Conservation (phyloP, 2,797 vertebrate species). For the Melanotaenia pygmaea region DNA sequence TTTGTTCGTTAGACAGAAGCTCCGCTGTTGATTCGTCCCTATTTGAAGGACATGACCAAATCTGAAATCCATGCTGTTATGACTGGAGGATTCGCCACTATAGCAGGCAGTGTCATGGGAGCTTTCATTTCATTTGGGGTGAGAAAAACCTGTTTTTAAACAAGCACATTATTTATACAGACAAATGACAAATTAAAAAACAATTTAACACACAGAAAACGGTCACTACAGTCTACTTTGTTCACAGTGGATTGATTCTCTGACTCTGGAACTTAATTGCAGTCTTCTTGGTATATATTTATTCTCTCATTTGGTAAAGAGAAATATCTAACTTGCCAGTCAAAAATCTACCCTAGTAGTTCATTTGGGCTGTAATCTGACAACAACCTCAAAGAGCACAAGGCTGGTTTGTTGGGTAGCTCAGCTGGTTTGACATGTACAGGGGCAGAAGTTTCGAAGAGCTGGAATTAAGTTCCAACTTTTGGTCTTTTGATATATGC, state of each 20-base stretch:
- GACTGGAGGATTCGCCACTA: conserved; percentile 94
- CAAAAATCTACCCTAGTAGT: too few relatives aligned
- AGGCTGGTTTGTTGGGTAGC: too few relatives aligned
- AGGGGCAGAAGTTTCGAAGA: too few relatives aligned
- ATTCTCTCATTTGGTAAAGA: too few relatives aligned
- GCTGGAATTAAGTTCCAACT: too few relatives aligned
- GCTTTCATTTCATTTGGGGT: conserved; percentile 97
- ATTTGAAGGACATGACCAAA: conserved; percentile 92
- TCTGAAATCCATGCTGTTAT: conserved; percentile 96
- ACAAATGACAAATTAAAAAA: neutral
- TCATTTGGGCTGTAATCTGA: too few relatives aligned
- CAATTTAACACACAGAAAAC: neutral
- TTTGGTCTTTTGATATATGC: too few relatives aligned
- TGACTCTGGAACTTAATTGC: neutral
- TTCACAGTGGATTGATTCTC: neutral
- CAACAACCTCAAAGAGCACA: too few relatives aligned
- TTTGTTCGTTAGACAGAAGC: conserved; percentile 87
- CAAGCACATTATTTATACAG: neutral
- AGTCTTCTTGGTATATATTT: too few relatives aligned
- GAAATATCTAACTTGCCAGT: too few relatives aligned
- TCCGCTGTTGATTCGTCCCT: conserved; percentile 92
- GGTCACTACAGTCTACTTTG: neutral
- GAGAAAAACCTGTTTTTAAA: conserved; percentile 45
- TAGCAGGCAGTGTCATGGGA: conserved; percentile 96
- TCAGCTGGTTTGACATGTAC: too few relatives aligned